A percentile compares a stretch with the other conserved stretches of the same genome.
Conservation (phyloP, 2,888 invertebrate species). For the Eupithecia subfuscata region DNA sequence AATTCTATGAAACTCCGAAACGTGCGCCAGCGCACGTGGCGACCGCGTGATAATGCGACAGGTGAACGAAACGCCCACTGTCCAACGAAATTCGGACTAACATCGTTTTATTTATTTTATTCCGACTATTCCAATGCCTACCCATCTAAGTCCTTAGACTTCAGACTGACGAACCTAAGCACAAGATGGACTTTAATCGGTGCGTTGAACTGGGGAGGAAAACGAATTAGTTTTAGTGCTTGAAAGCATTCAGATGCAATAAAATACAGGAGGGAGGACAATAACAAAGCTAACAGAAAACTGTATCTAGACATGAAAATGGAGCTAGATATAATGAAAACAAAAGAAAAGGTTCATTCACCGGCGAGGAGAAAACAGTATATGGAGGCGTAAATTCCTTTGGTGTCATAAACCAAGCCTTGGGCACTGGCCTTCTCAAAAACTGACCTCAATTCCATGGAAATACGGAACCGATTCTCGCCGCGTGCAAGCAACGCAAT, state of each 20-base stretch:
- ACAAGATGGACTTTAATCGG: not conserved
- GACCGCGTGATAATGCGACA: conserved; percentile 62
- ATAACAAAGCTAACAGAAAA: not conserved
- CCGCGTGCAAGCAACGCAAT: conserved; percentile 51
- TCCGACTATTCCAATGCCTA: conserved; percentile 3
- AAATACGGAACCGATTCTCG: conserved; percentile 64
- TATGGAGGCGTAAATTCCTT: conserved; percentile 30
- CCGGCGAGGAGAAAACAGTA: not conserved
- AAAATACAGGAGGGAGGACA: not conserved
- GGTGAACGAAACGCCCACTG: conserved; percentile 61
- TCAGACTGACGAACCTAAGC: conserved; percentile 1
- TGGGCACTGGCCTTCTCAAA: conserved; percentile 42
- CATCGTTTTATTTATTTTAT: conserved; percentile 28
- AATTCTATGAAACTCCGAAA: conserved; percentile 47
- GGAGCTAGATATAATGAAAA: not conserved
- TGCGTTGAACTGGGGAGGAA: conserved; percentile 7
- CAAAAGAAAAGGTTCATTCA: not conserved
- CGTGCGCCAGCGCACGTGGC: conserved; percentile 68
- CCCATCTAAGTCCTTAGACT: conserved; percentile 18
- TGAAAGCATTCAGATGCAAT: conserved; percentile 6
- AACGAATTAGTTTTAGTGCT: conserved; percentile 15
- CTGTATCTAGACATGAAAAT: not conserved
- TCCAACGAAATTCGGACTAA: conserved; percentile 39
- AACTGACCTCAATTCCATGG: conserved; percentile 62
- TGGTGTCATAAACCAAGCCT: conserved; percentile 27